phyloP scores from a whole-genome alignment of 2,113 vertebrate genomes.

The Spea multiplicata region DNA sequence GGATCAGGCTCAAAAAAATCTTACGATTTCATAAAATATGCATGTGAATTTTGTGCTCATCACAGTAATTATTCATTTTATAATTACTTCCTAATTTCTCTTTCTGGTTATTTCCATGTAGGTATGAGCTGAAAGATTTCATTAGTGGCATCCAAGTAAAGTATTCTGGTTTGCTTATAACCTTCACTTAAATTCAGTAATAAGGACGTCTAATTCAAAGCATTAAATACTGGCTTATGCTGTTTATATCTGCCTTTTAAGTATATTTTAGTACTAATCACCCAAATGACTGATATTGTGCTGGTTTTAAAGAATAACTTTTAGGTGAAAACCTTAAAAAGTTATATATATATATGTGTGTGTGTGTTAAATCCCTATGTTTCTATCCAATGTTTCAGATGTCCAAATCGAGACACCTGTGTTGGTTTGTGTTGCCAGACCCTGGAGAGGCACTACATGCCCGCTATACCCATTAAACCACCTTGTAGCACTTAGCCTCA shows the following conservation, averaged over 20 bases:
- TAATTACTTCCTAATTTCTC: slow-evolving; percentile 51
- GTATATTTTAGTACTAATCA: no score
- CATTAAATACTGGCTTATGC: neutral
- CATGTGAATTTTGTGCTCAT: slow-evolving; percentile 67
- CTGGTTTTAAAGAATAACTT: no score
- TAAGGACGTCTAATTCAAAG: neutral
- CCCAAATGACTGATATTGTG: no score
- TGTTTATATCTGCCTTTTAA: neutral
- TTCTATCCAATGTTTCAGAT: no score
- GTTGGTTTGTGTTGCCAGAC: no score
- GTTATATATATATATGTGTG: no score
- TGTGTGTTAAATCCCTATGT: no score
- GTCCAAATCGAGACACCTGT: no score
- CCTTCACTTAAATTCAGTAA: neutral
- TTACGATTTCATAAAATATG: slow-evolving; percentile 75
- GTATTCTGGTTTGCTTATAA: neutral
- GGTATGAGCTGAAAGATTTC: neutral
- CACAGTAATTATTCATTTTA: slow-evolving; percentile 72
- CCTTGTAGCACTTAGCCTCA: no score
- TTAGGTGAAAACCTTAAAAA: no score
- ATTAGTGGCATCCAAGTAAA: neutral
- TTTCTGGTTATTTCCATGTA: slow-evolving; percentile 21
- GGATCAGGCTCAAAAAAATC: slow-evolving; percentile 71
- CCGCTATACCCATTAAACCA: no score
- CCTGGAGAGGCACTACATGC: no score